A percentile compares a stretch with the other conserved stretches of the same genome.
phyloP scores from a whole-genome alignment of 2,797 vertebrate genomes.

The Sylvia borin region DNA sequence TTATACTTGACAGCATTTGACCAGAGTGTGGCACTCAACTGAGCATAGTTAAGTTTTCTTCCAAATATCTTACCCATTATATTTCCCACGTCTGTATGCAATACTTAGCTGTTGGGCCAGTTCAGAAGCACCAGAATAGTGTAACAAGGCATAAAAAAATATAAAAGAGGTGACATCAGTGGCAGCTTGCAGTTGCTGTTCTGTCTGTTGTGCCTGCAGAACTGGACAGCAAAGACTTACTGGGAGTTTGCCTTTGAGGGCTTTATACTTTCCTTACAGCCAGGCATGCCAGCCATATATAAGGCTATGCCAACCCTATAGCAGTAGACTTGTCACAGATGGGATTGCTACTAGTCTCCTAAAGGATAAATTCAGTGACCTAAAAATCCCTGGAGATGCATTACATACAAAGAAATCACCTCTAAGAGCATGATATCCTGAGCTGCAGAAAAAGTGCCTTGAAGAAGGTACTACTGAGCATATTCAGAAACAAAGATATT shows the following conservation, averaged over 20 bases:
- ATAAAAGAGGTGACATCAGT: background rate
- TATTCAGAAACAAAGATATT: background rate
- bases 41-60: background rate
- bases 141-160: background rate
- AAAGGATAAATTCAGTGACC: background rate
- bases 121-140: background rate
- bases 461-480: background rate
- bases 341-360: background rate
- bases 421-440: background rate
- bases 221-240: background rate
- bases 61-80: background rate
- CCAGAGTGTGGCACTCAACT: background rate
- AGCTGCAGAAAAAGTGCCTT: background rate
- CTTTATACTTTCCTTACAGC: background rate
- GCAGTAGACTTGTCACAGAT: background rate
- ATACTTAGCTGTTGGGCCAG: background rate
- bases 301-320: background rate
- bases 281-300: background rate
- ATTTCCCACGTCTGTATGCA: fast-evolving
- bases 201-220: background rate
- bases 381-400: background rate
- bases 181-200: background rate
- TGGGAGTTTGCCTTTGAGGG: background rate
- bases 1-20: background rate
- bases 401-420: background rate